Conservation (phyloP, 2,888 invertebrate genomes). For the Nudaria mundana region DNA sequence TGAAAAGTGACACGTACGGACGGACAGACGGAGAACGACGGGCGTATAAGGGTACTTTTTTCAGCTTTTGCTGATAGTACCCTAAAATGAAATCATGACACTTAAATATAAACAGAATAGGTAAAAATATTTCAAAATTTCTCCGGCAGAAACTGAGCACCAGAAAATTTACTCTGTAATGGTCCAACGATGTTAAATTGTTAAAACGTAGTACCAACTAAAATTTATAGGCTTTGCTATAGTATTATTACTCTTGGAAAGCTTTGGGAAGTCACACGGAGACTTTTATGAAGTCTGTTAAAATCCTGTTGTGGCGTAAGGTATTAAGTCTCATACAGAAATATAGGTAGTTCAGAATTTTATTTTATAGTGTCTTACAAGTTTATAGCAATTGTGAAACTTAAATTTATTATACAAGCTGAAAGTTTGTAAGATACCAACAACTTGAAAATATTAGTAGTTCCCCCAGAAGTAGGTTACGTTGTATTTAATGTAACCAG, state of each 20-base stretch:
- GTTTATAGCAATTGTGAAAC: too few relatives aligned
- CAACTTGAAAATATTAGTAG: too few relatives aligned
- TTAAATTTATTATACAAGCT: too few relatives aligned
- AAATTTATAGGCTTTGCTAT: slow-evolving; percentile 33
- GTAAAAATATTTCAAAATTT: slow-evolving; percentile 60
- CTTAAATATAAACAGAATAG: slow-evolving; percentile 53
- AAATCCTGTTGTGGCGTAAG: slow-evolving; percentile 13
- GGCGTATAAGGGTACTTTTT: too few relatives aligned
- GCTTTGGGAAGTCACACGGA: slow-evolving; percentile 23
- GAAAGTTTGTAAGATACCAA: too few relatives aligned
- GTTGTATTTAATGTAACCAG: too few relatives aligned
- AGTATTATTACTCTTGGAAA: slow-evolving; percentile 29
- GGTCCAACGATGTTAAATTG: slow-evolving; percentile 41
- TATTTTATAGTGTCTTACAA: too few relatives aligned
- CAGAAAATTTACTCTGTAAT: slow-evolving; percentile 36
- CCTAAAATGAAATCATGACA: slow-evolving; percentile 2
- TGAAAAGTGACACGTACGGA: too few relatives aligned
- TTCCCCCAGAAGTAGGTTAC: too few relatives aligned
- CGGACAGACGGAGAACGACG: too few relatives aligned
- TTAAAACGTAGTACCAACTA: slow-evolving; percentile 31
- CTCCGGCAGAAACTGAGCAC: slow-evolving; percentile 33
- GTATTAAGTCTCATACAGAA: slow-evolving; percentile 16
- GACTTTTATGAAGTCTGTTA: slow-evolving; percentile 24
- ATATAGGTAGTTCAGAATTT: too few relatives aligned
- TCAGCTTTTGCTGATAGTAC: too few relatives aligned